Evolutionary conservation across 2,797 vertebrate species (phyloP).

Genomic region (Onychomys leucogaster): DNA sequence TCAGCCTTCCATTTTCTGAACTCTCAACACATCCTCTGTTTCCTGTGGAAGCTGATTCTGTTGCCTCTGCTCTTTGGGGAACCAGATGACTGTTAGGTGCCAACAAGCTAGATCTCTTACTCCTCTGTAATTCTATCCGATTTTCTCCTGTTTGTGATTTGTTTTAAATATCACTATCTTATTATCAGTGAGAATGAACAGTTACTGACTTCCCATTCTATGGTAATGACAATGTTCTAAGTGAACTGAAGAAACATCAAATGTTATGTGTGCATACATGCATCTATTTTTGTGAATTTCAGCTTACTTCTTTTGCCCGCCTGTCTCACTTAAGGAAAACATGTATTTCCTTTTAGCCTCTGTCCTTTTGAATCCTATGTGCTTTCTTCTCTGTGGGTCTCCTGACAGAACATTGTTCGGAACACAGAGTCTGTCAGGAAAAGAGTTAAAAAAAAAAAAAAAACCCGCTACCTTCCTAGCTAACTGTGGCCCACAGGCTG

Average conservation of each 20-base stretch:
- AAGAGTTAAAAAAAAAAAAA: conserved; percentile 69
- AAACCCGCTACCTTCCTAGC: conserved; percentile 60
- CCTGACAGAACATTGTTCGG: background rate
- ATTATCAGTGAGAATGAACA: conserved; percentile 10
- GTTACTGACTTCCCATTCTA: background rate
- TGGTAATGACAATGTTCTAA: background rate
- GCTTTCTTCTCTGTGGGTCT: background rate
- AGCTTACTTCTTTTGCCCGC: background rate
- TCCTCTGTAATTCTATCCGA: background rate
- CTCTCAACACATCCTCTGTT: conserved; percentile 30
- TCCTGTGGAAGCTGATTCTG: background rate
- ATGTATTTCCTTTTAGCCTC: conserved; percentile 7
- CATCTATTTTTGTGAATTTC: background rate
- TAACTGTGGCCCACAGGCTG: conserved; percentile 80
- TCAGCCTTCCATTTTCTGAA: conserved; percentile 55
- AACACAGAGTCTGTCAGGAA: conserved; percentile 56
- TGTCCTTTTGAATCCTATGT: conserved; percentile 46
- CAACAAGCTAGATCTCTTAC: background rate
- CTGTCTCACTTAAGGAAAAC: conserved; percentile 48
- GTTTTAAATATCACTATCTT: conserved; percentile 8
- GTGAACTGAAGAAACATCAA: background rate
- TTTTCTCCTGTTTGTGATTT: conserved; percentile 37
- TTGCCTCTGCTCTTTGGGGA: conserved; percentile 43
- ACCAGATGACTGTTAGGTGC: conserved; percentile 18
- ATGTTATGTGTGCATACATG: background rate